phyloP scores from a whole-genome alignment of 2,797 vertebrate species.

The Ptychobarbus kaznakovi region DNA sequence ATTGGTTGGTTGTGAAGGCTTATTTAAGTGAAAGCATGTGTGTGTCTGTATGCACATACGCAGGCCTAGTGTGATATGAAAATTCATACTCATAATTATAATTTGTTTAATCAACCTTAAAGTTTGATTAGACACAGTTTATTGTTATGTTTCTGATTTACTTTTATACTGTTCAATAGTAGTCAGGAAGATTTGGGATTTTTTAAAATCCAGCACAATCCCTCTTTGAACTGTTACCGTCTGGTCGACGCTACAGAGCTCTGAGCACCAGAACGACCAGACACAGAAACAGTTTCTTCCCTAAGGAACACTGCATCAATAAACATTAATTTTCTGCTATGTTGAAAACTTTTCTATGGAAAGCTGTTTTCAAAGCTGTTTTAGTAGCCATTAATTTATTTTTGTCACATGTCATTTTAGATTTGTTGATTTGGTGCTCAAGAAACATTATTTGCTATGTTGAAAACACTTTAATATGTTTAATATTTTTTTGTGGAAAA shows the following conservation, averaged over 20 bases:
- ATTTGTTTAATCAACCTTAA: background rate
- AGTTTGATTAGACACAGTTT: background rate
- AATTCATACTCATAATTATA: background rate
- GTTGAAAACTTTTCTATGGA: too few relatives aligned
- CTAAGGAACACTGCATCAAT: too few relatives aligned
- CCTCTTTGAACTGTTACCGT: too few relatives aligned
- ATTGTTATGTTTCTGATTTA: background rate
- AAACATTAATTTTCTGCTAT: too few relatives aligned
- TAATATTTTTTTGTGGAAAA: background rate
- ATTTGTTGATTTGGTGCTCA: background rate
- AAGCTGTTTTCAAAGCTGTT: background rate
- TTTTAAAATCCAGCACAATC: too few relatives aligned
- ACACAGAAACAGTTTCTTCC: too few relatives aligned
- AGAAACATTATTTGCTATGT: background rate
- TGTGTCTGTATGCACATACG: too few relatives aligned
- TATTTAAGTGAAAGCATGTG: background rate
- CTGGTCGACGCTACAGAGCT: too few relatives aligned
- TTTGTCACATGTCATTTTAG: background rate
- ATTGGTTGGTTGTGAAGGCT: background rate
- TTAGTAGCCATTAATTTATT: background rate
- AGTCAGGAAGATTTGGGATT: background rate
- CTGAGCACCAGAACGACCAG: too few relatives aligned
- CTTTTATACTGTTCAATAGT: background rate
- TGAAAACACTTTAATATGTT: background rate
- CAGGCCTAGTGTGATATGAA: background rate